Evolutionary conservation across 2,113 vertebrate genomes (phyloP), one percentile per base, ranked within the genome.

Genomic region (Salvelinus alpinus): DNA sequence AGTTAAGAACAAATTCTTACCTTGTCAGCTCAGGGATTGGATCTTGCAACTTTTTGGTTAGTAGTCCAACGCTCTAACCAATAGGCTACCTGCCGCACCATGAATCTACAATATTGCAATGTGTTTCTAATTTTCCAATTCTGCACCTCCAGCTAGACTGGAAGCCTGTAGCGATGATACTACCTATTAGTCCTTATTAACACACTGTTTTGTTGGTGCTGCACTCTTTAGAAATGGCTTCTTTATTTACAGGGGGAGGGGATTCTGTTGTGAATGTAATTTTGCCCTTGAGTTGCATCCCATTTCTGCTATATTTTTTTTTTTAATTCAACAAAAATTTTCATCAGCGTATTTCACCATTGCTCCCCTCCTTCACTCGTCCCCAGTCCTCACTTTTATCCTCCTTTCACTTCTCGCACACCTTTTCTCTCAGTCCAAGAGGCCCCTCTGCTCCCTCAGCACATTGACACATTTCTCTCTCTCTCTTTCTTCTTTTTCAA

Each of bases 341-440:
- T 80, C 71, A 83, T 80, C 78, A 83, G 57, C 18, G 60, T 80
- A 70, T 80, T 72, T 78, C 72, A 68, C 54, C 44, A 7, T 51
- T 66, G n/a, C 34, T 22, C 69, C 31, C 65, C 29, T 64, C 71
- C 22, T 38, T 31, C 27, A 48, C 68, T n/a, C 14, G 29, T 4
- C 29, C 18, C 51, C 51, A 25, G 12, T 62, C 20, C 20, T 62
- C 14, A 14, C 54, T 60, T 47, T 59, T 25, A 8, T 29, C 59
- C 44, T 66, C n/a, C 48, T 54, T 57, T 47, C n/a, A 3, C 7
- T 59, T 14, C n/a, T 68, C n/a, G 9, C 29, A 67, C 27, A 22
- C n/a, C 59, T 62, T 18, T 66, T 25, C 24, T 31, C 64, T 66
- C 12, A 29, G 64, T 20, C 16, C 14, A 59, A 14, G 20, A 60